Percentiles rank a stretch among this genome's conserved stretches.
Conservation (phyloP, 2,797 vertebrate genomes). For the Xenentodon cancila region DNA sequence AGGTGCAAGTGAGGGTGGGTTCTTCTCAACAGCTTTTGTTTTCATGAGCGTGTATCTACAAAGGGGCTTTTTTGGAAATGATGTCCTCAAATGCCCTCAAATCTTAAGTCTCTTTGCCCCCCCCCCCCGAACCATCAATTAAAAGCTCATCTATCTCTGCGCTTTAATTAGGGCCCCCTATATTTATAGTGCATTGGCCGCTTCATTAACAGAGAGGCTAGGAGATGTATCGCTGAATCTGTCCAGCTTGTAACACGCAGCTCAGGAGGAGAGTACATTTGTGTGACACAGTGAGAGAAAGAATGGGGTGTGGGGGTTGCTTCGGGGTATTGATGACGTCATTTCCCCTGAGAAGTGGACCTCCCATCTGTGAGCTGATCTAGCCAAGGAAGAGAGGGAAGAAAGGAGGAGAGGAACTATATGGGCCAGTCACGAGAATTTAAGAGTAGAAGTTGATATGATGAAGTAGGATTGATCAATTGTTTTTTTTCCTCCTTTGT, state of each 20-base stretch:
- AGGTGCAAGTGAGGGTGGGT: constrained; percentile 7
- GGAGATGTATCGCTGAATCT: constrained; percentile 37
- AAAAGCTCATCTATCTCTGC: constrained; percentile 66
- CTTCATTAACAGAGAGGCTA: constrained; percentile 69
- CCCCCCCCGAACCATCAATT: constrained; percentile 55
- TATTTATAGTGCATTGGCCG: constrained; percentile 66
- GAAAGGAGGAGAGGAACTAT: constrained; percentile 20
- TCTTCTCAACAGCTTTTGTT: constrained; percentile 22
- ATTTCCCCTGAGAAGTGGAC: constrained; percentile 67
- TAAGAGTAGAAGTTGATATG: background rate
- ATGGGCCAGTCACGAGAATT: constrained; percentile 25
- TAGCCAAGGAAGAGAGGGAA: constrained; percentile 37
- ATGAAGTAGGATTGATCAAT: background rate
- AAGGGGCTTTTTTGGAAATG: constrained; percentile 42
- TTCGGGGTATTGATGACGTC: constrained; percentile 72
- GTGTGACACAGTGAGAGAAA: constrained; percentile 21
- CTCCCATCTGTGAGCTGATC: constrained; percentile 74
- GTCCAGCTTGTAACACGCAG: constrained; percentile 40
- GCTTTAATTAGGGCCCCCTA: constrained; percentile 71
- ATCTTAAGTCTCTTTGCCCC: constrained; percentile 10
- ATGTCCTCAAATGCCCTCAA: constrained; percentile 17
- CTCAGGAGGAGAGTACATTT: constrained; percentile 4
- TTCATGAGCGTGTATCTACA: constrained; percentile 14
- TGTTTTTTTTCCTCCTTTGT: background rate
- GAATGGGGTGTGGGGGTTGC: constrained; percentile 67